Percentiles rank a stretch among this genome's conserved stretches.
These are phyloP conservation scores for Cheirogaleus medius DNA, from an alignment of 2,113 vertebrate genomes.

Conservation along the genomic window DNA sequence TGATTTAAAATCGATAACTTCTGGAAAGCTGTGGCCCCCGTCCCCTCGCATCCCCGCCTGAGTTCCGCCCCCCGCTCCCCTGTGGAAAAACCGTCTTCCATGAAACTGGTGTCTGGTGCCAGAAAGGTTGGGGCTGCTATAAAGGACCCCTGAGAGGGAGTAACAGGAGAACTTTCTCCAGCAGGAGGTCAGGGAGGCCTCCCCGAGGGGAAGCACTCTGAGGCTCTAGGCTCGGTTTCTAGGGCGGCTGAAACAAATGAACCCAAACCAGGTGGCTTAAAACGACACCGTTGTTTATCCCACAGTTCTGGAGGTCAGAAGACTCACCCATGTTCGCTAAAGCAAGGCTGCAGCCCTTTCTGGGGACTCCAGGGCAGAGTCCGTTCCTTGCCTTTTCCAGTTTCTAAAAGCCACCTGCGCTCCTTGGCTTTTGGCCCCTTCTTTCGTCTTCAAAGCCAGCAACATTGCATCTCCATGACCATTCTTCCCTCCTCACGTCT, in stretches of 20 bases:
- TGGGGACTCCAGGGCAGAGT: background rate
- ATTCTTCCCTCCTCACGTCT: too few species aligned
- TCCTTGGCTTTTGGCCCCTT: background rate
- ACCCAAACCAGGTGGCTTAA: too few species aligned
- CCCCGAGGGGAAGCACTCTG: background rate
- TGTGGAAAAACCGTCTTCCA: too few species aligned
- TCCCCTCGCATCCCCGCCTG: too few species aligned
- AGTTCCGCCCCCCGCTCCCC: too few species aligned
- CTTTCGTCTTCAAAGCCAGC: background rate
- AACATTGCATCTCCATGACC: accelerated
- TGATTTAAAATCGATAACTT: background rate
- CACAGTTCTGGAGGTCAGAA: background rate
- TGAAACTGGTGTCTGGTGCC: too few species aligned
- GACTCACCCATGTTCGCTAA: accelerated
- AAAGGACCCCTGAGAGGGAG: background rate
- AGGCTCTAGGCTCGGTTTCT: background rate
- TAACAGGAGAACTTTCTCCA: background rate
- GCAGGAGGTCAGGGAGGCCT: background rate
- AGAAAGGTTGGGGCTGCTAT: too few species aligned
- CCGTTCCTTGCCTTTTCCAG: background rate
- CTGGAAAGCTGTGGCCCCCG: too few species aligned
- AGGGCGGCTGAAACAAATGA: background rate
- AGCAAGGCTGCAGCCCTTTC: background rate
- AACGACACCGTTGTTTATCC: background rate
- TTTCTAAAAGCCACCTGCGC: background rate